Percentiles rank a stretch among this genome's conserved stretches.
phyloP scores from a whole-genome alignment of 2,888 invertebrate species.

The Scelioninae gen. 1 region DNA sequence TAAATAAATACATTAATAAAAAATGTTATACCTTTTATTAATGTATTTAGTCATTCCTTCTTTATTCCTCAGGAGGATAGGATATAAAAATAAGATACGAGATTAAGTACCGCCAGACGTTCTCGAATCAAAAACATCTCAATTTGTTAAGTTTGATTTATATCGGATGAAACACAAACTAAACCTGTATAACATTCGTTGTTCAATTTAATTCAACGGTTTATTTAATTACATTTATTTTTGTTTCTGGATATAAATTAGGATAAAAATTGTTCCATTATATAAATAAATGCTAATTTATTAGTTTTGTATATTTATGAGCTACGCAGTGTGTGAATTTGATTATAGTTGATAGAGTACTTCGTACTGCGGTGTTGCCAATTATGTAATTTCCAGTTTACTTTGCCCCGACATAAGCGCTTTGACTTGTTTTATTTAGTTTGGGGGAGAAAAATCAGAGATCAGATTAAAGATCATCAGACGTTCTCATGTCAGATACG shows the following conservation, averaged over 20 bases:
- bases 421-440: constrained; percentile 43
- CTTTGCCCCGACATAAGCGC: constrained; percentile 20
- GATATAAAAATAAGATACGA: background rate
- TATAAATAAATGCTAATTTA: constrained; percentile 23
- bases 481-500: constrained; percentile 28
- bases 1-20: too few relatives aligned
- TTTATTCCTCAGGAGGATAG: too few relatives aligned
- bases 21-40: too few relatives aligned
- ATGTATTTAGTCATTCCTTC: too few relatives aligned
- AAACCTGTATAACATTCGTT: background rate
- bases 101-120: constrained; percentile 12
- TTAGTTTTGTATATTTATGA: constrained; percentile 19
- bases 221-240: constrained; percentile 4
- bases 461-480: constrained; percentile 43
- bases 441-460: constrained; percentile 29
- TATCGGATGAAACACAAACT: constrained; percentile 4
- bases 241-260: background rate
- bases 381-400: constrained; percentile 38
- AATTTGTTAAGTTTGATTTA: constrained; percentile 37
- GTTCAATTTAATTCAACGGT: background rate
- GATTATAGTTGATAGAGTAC: constrained; percentile 17
- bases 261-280: constrained; percentile 6
- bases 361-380: constrained; percentile 8
- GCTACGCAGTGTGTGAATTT: constrained; percentile 3
- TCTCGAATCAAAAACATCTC: constrained; percentile 23